These are phyloP conservation scores for Platysternon megacephalum DNA, from an alignment of 2,113 vertebrate species.

Conservation along the genomic window DNA sequence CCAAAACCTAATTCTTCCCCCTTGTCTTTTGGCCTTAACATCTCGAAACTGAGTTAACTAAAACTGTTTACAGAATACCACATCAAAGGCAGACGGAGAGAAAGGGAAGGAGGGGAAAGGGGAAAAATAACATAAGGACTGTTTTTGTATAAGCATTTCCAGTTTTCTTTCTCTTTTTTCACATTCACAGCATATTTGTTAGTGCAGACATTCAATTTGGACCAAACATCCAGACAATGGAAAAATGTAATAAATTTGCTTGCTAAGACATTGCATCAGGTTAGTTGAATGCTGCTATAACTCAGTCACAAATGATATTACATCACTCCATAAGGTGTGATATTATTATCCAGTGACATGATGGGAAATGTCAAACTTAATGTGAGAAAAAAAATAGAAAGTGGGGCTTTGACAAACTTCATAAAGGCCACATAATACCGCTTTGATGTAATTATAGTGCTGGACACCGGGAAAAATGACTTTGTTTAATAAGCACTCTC, in stretches of 20 bases:
- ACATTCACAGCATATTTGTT: constrained; percentile 4
- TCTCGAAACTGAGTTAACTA: neutral
- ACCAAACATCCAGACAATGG: neutral
- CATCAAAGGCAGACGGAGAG: constrained; percentile 12
- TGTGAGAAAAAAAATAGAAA: neutral
- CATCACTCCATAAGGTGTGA: neutral
- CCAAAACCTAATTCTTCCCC: constrained; percentile 39
- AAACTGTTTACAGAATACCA: neutral
- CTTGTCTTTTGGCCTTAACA: neutral
- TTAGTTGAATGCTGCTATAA: neutral
- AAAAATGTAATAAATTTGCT: constrained; percentile 24
- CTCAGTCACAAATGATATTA: neutral
- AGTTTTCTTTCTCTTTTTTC: neutral
- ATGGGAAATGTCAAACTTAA: neutral
- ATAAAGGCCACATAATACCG: neutral
- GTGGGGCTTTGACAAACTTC: neutral
- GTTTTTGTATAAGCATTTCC: neutral
- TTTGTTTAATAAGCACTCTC: neutral
- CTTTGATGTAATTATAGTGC: neutral
- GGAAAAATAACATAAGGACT: neutral
- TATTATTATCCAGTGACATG: neutral
- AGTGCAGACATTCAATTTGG: constrained; percentile 10
- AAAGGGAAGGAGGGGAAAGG: neutral
- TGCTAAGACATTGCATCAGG: neutral
- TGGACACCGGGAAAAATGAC: neutral